phyloP scores from a whole-genome alignment of 1,140 invertebrate genomes.

The Ephestia elutella region DNA sequence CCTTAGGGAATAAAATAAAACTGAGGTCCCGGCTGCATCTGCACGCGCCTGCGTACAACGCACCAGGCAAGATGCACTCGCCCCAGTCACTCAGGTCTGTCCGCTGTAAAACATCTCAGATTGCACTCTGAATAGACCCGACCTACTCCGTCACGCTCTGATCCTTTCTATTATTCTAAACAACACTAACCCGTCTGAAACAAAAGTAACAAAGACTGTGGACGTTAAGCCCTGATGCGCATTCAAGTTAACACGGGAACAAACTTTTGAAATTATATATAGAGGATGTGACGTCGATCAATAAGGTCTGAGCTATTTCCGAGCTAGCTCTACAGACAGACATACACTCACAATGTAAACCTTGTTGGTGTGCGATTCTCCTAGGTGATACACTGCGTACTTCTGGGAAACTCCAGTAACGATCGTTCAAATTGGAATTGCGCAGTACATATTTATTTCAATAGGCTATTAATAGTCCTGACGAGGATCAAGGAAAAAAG shows the following conservation, averaged over 20 bases:
- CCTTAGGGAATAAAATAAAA: neutral
- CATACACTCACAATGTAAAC: neutral
- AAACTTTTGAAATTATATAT: neutral
- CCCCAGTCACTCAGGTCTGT: neutral
- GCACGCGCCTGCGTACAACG: neutral
- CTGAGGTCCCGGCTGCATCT: neutral
- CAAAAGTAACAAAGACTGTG: neutral
- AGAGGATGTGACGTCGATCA: neutral
- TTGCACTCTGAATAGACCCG: slow-evolving; percentile 21
- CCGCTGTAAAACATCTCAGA: slow-evolving; percentile 15
- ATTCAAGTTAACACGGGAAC: neutral
- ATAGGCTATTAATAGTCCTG: too few relatives aligned
- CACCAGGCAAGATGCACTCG: neutral
- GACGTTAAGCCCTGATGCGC: neutral
- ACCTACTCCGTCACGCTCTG: neutral
- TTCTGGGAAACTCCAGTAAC: neutral
- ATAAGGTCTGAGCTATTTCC: neutral
- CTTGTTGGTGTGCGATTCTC: neutral
- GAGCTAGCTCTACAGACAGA: neutral
- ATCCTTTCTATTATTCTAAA: neutral
- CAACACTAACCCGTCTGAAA: neutral
- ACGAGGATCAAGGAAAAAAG: too few relatives aligned
- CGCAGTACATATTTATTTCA: neutral
- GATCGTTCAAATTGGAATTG: neutral
- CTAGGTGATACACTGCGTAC: neutral